Evolutionary conservation across 2,797 vertebrate genomes (phyloP).

Genomic region (Phrynocephalus forsythii): DNA sequence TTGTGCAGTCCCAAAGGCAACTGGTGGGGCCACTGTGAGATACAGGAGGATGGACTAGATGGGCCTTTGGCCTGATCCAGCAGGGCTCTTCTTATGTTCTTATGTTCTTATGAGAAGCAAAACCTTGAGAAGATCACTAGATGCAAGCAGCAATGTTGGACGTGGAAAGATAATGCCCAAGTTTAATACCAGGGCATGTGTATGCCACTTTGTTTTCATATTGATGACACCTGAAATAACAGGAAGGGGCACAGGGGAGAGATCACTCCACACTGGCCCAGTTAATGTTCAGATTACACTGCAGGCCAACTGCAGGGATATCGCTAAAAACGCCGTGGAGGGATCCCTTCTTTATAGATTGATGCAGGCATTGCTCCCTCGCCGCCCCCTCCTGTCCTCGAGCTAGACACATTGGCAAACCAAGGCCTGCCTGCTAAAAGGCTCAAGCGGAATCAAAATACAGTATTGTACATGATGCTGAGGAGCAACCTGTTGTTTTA

Average conservation of each 20-base stretch:
- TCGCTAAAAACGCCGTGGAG: conserved; percentile 16
- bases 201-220: background rate
- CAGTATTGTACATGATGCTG: background rate
- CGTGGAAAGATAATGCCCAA: background rate
- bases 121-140: background rate
- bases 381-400: background rate
- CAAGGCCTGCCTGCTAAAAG: conserved; percentile 5
- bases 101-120: too few species aligned
- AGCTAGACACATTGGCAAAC: conserved; percentile 22
- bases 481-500: conserved; percentile 1
- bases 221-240: conserved; percentile 22
- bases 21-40: too few species aligned
- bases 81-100: too few species aligned
- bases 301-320: conserved; percentile 21
- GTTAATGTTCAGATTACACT: conserved; percentile 24
- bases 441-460: conserved; percentile 7
- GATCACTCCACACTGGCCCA: background rate
- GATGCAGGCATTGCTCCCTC: conserved; percentile 9
- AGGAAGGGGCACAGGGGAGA: conserved; percentile 9
- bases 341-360: conserved; percentile 41
- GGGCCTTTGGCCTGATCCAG: too few species aligned
- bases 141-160: background rate
- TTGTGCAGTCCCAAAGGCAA: too few species aligned
- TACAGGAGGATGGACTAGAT: too few species aligned
- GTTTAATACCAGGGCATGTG: background rate